Conservation (phyloP, 2,113 vertebrate genomes). For the Apaloderma vittatum region DNA sequence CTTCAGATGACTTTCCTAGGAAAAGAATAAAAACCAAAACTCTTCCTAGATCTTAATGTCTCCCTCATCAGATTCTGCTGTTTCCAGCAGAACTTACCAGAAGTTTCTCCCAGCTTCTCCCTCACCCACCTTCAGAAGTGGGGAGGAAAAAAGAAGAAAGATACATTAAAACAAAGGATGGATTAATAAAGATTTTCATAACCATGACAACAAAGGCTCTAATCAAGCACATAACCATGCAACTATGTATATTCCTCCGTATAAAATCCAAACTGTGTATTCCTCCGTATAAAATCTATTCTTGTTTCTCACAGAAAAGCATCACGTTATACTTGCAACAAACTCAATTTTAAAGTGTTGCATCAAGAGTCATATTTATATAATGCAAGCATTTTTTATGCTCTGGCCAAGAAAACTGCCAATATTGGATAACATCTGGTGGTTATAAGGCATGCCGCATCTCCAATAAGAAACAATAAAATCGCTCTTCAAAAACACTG, state of each 20-base stretch:
- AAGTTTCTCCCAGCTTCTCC: neutral
- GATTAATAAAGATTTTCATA: neutral
- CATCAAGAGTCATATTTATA: neutral
- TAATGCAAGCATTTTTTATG: neutral
- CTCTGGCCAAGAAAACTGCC: neutral
- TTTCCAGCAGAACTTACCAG: neutral
- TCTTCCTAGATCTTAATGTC: neutral
- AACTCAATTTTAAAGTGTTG: neutral
- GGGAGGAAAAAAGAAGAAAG: neutral
- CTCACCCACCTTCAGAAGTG: neutral
- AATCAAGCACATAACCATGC: neutral
- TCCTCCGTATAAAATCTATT: neutral
- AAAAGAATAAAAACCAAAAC: neutral
- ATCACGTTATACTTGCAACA: neutral
- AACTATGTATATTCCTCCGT: neutral
- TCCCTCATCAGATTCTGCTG: neutral
- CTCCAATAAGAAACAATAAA: neutral
- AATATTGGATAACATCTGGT: neutral
- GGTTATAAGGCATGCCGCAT: neutral
- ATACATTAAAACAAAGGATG: neutral
- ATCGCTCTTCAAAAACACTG: neutral
- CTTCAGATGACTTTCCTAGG: neutral
- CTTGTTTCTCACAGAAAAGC: neutral
- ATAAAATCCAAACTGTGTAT: neutral
- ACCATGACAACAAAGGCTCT: neutral